Percentiles rank a stretch among this genome's conserved stretches.
Evolutionary conservation across 2,888 invertebrate genomes (phyloP).

Genomic region (Deroplatys truncata): DNA sequence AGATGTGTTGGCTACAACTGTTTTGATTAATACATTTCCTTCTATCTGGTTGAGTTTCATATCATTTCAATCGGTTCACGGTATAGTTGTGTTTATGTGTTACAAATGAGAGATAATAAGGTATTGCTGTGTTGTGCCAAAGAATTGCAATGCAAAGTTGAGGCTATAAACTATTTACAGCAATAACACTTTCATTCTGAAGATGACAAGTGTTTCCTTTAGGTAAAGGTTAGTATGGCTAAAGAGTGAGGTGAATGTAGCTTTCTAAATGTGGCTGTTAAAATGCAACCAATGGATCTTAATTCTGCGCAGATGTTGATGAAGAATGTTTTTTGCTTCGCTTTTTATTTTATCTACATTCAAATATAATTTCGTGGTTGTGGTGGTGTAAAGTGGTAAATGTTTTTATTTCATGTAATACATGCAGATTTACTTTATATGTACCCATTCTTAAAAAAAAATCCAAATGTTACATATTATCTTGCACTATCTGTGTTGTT

Average conservation of each 20-base stretch:
- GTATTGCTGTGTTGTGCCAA: not conserved
- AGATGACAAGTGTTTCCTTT: not conserved
- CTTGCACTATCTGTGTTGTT: not conserved
- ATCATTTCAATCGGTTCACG: not conserved
- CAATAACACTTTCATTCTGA: not conserved
- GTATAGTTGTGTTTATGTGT: not conserved
- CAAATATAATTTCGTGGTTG: slow-evolving; percentile 17
- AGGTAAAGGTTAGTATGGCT: not conserved
- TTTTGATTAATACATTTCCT: not conserved
- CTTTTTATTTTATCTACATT: slow-evolving; percentile 11
- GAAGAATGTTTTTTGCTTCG: not conserved
- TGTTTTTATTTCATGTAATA: not conserved
- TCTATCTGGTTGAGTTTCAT: not conserved
- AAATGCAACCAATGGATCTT: not conserved
- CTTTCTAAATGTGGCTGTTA: not conserved
- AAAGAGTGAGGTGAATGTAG: not conserved
- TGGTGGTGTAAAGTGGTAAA: slow-evolving; percentile 19
- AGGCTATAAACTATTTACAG: not conserved
- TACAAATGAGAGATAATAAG: not conserved
- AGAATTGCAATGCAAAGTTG: not conserved
- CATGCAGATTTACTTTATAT: slow-evolving; percentile 6
- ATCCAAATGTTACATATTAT: not conserved
- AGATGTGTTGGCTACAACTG: too few species aligned
- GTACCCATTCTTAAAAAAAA: not conserved
- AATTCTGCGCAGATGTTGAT: not conserved